phyloP scores from a whole-genome alignment of 2,113 vertebrate species.

The Shinisaurus crocodilurus region DNA sequence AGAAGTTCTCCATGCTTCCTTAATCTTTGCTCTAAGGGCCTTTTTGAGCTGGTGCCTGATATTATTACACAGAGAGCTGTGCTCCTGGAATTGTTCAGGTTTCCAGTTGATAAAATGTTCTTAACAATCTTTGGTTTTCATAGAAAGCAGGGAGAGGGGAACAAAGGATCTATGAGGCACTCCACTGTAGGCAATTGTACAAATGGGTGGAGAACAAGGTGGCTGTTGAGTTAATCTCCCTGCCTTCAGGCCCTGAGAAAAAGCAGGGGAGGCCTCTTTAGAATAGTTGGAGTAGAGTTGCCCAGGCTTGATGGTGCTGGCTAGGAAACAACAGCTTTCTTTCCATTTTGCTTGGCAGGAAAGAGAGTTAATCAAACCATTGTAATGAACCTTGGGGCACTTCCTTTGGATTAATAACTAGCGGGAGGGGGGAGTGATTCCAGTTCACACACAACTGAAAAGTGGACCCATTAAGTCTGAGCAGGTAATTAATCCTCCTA shows the following conservation, averaged over 20 bases:
- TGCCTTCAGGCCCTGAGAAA: not conserved
- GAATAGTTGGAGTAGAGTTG: not conserved
- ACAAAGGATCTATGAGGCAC: not conserved
- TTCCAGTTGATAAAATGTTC: conserved; percentile 21
- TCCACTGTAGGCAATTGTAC: not conserved
- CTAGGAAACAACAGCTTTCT: not conserved
- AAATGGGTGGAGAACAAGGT: not conserved
- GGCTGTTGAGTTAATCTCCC: conserved; percentile 5
- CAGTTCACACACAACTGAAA: not conserved
- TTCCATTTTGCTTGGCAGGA: not conserved
- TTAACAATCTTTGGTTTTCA: not conserved
- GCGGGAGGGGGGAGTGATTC: not conserved
- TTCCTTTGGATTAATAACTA: conserved; percentile 7
- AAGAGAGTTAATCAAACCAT: conserved; percentile 1
- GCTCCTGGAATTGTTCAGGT: not conserved
- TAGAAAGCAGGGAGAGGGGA: not conserved
- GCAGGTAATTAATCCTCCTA: not conserved
- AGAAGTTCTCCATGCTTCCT: not conserved
- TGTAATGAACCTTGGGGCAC: not conserved
- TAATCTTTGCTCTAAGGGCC: not conserved
- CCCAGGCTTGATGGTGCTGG: not conserved
- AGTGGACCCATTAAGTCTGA: not conserved
- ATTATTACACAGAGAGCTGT: not conserved
- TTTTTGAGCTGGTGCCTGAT: conserved; percentile 11
- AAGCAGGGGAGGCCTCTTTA: not conserved